Base-by-base conservation (phyloP, 2,888 invertebrate species). In the Xanthia togata region DNA sequence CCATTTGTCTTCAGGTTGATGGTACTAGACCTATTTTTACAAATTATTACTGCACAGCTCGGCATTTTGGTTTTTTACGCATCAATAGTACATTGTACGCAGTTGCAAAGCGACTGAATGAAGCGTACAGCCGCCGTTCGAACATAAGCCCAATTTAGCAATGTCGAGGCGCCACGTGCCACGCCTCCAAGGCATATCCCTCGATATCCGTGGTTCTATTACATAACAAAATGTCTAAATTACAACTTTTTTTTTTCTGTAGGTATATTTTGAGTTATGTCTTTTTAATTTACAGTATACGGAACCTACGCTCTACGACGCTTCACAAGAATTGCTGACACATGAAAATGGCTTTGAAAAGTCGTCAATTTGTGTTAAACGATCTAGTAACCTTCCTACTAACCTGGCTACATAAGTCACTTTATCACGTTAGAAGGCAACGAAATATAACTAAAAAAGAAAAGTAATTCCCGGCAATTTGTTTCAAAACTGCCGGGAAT, bases 271-370 rank as follows among this genome's bases (percentile, higher is more conserved):
- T 23, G 55, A 26, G n/a, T 17, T 12, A 44, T 53, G 53, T 60
- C 12, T 8, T 60, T 69, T 71, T 70, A 41, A 68, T 74, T 79
- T 41, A 70, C 83, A 82, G 81, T 14, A 35, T 23, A 20, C 12
- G 2, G 17, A 23, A 20, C 6, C n/a, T 6, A 64, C 17, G 23
- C 44, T 55, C 53, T 3, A 53, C 41, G 2, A 67, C 0, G 4
- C 17, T 26, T 8, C 57, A 47, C 44, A 57, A 50, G 38, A 47
- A 63, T n/a, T 11, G 8, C 0, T 26, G 31, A 5, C 9, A n/a
- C 20, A 20, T 17, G 41, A 44, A 65, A 73, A 55, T 31, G 14
- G 0, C 11, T n/a, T 35, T 47, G 47, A 63, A 53, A 44, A 17
- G 2, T 70, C 50, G 6, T 47, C n/a, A 68, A 23, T 26, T 41